These are phyloP conservation scores for Tapirus indicus DNA, from an alignment of 2,797 vertebrate species.

Conservation along the genomic window DNA sequence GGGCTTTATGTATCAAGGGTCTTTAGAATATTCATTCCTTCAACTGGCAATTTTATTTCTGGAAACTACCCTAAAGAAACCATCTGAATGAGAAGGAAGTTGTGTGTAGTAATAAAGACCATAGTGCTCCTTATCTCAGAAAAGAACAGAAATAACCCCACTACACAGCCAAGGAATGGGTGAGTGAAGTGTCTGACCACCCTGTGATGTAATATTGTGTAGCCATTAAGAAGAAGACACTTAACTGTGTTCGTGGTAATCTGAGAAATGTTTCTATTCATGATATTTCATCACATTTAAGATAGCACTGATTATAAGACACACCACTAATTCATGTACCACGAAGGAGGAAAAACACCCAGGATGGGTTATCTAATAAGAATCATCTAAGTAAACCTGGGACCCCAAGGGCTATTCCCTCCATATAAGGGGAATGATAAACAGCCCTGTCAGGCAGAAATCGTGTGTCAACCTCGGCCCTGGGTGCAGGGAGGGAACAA, in stretches of 20 bases:
- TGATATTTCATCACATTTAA: not conserved
- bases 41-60: not conserved
- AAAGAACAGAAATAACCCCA: not conserved
- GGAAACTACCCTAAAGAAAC: not conserved
- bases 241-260: not conserved
- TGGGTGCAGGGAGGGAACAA: not conserved
- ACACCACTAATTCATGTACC: not conserved
- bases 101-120: not conserved
- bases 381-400: not conserved
- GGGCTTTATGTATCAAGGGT: not conserved
- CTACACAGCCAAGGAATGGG: not conserved
- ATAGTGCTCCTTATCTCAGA: not conserved
- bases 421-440: not conserved
- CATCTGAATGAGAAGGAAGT: not conserved
- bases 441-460: not conserved
- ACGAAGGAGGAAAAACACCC: not conserved
- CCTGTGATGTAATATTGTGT: rapidly evolving
- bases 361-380: not conserved
- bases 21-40: not conserved
- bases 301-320: not conserved
- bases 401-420: not conserved
- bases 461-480: not conserved
- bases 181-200: not conserved
- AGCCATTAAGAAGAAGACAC: not conserved
- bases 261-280: not conserved